Evolutionary conservation across 2,113 vertebrate genomes (phyloP).

Genomic region (Athene noctua): DNA sequence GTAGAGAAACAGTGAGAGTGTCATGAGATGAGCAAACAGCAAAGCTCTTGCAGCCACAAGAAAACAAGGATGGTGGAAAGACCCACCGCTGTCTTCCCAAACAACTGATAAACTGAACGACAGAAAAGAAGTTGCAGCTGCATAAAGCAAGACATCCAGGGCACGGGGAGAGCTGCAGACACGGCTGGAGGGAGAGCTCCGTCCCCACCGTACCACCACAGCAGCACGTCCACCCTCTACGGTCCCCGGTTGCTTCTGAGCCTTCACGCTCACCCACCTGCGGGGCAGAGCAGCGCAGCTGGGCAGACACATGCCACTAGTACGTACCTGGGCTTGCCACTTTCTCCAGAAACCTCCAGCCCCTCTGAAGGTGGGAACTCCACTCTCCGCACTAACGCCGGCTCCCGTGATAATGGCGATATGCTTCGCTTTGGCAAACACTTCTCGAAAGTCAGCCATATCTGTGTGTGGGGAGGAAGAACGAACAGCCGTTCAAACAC

Average conservation of each 20-base stretch:
- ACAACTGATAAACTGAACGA: neutral
- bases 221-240: neutral
- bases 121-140: neutral
- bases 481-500: neutral
- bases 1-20: neutral
- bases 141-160: neutral
- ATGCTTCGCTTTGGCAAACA: slow-evolving; percentile 89
- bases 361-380: slow-evolving; percentile 90
- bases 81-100: neutral
- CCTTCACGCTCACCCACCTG: too few species aligned
- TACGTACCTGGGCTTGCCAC: slow-evolving; percentile 90
- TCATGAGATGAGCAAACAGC: neutral
- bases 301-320: accelerated
- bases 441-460: slow-evolving; percentile 87
- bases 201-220: accelerated
- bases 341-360: slow-evolving; percentile 90
- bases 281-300: accelerated
- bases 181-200: neutral
- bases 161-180: neutral
- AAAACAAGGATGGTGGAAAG: neutral
- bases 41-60: neutral
- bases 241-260: neutral
- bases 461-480: slow-evolving; percentile 61
- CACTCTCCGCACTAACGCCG: slow-evolving; percentile 90
- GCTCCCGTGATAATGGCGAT: slow-evolving; percentile 92